phyloP scores from a whole-genome alignment of 30 jellyfish, hydroid and myxozoan species.

The Hydra vulgaris region DNA sequence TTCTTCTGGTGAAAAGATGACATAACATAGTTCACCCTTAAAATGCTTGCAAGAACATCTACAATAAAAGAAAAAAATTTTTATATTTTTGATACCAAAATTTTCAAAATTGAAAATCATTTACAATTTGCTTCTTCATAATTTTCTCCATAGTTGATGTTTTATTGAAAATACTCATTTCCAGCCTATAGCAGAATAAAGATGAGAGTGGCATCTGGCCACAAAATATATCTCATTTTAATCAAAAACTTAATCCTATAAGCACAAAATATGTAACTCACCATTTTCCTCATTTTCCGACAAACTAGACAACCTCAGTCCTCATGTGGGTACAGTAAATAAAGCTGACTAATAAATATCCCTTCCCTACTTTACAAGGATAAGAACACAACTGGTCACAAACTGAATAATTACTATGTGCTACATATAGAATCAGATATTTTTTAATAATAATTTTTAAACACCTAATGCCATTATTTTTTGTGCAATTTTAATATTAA shows the following conservation, averaged over 20 bases:
- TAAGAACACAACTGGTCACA: background rate
- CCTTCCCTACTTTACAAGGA: too few species aligned
- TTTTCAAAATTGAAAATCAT: background rate
- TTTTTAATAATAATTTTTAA: too few species aligned
- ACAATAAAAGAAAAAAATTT: background rate
- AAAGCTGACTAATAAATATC: background rate
- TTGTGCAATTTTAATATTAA: background rate
- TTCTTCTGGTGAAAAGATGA: background rate
- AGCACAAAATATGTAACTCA: background rate
- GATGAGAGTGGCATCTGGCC: background rate
- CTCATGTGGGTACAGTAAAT: background rate
- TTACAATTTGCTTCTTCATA: background rate
- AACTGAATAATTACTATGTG: background rate
- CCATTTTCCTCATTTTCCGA: background rate
- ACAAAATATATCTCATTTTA: background rate
- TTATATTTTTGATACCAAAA: background rate
- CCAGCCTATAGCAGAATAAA: background rate
- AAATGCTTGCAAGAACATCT: background rate
- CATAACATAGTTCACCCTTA: background rate
- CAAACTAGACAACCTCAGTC: background rate
- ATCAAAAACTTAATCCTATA: background rate
- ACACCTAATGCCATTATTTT: background rate
- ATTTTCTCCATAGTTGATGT: background rate
- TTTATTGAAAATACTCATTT: background rate
- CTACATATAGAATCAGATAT: background rate